phyloP scores from a whole-genome alignment of 2,888 invertebrate species.

The Amphipoea oculea region DNA sequence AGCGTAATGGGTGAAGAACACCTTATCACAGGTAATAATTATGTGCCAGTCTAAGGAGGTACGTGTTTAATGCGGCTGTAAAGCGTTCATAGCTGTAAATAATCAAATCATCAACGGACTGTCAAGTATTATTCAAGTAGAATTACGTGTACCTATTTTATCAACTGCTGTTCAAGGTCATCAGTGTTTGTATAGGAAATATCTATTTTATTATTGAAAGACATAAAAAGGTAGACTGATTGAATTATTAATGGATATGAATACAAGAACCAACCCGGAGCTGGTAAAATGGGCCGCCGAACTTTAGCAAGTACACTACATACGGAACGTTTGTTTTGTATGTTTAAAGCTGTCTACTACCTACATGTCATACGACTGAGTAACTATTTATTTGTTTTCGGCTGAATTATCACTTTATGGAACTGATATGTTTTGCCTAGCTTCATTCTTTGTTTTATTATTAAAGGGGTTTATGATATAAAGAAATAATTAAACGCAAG shows the following conservation, averaged over 20 bases:
- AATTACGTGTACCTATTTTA: slow-evolving; percentile 26
- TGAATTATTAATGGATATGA: not conserved
- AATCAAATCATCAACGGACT: slow-evolving; percentile 28
- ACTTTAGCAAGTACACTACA: not conserved
- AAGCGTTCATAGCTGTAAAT: slow-evolving; percentile 11
- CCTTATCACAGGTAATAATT: not conserved
- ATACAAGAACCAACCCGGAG: not conserved
- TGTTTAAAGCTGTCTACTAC: no score
- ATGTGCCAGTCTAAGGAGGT: not conserved
- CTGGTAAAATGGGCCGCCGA: not conserved
- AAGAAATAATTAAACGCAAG: slow-evolving; percentile 6
- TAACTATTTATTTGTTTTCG: not conserved
- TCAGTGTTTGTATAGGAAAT: not conserved
- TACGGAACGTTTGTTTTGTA: not conserved
- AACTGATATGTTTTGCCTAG: not conserved
- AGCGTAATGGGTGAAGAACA: not conserved
- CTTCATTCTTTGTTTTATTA: not conserved
- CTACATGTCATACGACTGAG: not conserved
- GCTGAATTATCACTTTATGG: not conserved
- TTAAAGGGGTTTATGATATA: not conserved
- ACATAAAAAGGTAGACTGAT: not conserved
- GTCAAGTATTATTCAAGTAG: not conserved
- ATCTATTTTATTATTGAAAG: not conserved
- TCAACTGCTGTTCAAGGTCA: slow-evolving; percentile 17
- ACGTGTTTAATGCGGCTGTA: not conserved